Base-by-base conservation (phyloP, 2,113 vertebrate species). In the Buteo buteo region DNA sequence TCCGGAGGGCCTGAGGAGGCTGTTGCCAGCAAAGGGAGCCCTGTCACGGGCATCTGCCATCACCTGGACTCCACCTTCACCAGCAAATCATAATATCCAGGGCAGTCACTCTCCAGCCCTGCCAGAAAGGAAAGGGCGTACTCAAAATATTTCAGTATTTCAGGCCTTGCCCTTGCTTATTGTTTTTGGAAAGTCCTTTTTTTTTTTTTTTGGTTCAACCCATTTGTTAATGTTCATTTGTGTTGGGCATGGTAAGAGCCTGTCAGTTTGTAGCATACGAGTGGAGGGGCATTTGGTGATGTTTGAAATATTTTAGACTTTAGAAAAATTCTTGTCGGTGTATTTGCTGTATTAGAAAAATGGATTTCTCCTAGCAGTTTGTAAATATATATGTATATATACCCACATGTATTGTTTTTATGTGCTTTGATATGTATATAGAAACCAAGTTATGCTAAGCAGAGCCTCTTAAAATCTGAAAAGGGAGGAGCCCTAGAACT, bases 71-170 rank as follows among this genome's bases (percentile, higher is more conserved):
- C 82, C 86, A 69, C 85, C 70, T 85, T 79, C 86, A 36, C 52
- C 61, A 40, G 29, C 86, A 95, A 70, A 90, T 54, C 65, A 38
- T 6, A 84, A 90, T 5, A 85, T n/a, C 67, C 81, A 89, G 86
- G 61, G 87, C 94, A 93, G 91, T 31, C 8, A 3, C 83, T 64
- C 59, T 29, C 76, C 47, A 16, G 42, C 32, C 77, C 50, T 91
- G 91, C 95, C 92, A 92, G 77, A 94, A 93, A 96, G 97, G 92
- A 97, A 96, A 97, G 96, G 97, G 94, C 84, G 94, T 92, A 55
- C 73, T 89, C 95, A 59, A 74, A 95, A 67, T 88, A 91, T 42
- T 84, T 78, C 88, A 96, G 71, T 88, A 91, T 42, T 84, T 81
- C 86, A 96, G 82, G 69, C 88, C 82, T 92, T 95, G 91, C 50